Evolutionary conservation across 2,797 vertebrate species (phyloP).

Genomic region (Fratercula arctica): DNA sequence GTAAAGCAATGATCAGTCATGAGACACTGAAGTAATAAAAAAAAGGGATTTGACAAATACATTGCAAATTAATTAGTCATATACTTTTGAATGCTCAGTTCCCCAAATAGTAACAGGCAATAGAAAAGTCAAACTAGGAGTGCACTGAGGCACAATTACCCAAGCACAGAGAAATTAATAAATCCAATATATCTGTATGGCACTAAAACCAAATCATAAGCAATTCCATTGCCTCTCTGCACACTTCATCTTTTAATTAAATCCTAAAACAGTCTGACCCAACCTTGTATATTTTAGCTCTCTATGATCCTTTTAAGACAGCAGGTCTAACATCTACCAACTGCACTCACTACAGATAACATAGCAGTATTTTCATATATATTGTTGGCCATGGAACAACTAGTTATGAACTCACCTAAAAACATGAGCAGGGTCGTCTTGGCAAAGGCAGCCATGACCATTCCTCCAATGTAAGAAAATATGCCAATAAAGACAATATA

Average conservation of each 20-base stretch:
- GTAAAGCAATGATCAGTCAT: conserved; percentile 18
- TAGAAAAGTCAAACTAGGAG: background rate
- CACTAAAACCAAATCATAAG: background rate
- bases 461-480: conserved; percentile 82
- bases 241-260: background rate
- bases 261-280: background rate
- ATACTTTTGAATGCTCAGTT: background rate
- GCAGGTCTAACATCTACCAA: background rate
- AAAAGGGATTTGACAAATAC: background rate
- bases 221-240: background rate
- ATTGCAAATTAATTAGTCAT: background rate
- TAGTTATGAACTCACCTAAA: conserved; percentile 84
- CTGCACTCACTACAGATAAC: background rate
- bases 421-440: conserved; percentile 91
- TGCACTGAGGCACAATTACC: background rate
- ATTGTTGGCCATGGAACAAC: background rate
- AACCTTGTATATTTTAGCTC: background rate
- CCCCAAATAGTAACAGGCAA: background rate
- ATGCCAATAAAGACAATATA: conserved; percentile 86
- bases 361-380: background rate
- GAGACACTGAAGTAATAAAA: background rate
- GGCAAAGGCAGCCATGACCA: conserved; percentile 83
- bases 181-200: background rate
- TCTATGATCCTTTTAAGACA: background rate
- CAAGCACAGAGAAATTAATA: background rate